Evolutionary conservation across 2,113 vertebrate genomes (phyloP).

Genomic region (Rana temporaria): DNA sequence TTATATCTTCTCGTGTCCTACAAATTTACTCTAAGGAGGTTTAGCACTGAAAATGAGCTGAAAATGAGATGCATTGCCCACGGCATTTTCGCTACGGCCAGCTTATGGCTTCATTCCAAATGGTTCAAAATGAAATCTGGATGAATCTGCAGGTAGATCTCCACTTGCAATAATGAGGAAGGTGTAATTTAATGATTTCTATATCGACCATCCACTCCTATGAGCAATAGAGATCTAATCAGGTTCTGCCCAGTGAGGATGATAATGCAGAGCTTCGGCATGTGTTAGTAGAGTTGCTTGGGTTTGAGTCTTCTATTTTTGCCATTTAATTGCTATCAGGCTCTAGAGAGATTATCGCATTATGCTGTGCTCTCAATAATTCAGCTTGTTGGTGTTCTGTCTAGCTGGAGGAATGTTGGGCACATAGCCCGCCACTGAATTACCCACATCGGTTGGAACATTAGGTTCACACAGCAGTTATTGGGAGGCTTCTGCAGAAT

Average conservation of each 20-base stretch:
- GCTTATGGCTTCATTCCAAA: conserved; percentile 50
- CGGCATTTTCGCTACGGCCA: conserved; percentile 24
- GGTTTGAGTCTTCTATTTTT: conserved; percentile 1
- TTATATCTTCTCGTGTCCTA: neutral
- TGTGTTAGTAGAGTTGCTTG: neutral
- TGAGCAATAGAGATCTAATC: too few relatives aligned
- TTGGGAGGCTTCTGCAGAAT: neutral
- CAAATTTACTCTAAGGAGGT: conserved; percentile 26
- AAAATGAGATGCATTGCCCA: conserved; percentile 45
- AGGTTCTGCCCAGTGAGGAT: neutral
- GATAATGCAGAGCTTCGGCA: neutral
- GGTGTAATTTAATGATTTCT: neutral
- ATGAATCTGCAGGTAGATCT: conserved; percentile 10
- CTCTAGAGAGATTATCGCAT: conserved; percentile 8
- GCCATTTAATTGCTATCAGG: conserved; percentile 17
- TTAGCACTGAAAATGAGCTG: conserved; percentile 49
- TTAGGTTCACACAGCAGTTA: conserved; percentile 5
- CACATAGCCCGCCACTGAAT: conserved; percentile 10
- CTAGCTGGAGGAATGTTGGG: conserved; percentile 12
- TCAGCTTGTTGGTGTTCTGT: neutral
- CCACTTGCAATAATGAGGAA: conserved; percentile 22
- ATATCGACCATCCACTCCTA: too few relatives aligned
- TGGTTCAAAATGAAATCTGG: conserved; percentile 45
- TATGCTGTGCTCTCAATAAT: conserved; percentile 16
- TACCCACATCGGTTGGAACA: neutral